phyloP scores from a whole-genome alignment of 2,797 vertebrate species.

The Hemitrygon akajei region DNA sequence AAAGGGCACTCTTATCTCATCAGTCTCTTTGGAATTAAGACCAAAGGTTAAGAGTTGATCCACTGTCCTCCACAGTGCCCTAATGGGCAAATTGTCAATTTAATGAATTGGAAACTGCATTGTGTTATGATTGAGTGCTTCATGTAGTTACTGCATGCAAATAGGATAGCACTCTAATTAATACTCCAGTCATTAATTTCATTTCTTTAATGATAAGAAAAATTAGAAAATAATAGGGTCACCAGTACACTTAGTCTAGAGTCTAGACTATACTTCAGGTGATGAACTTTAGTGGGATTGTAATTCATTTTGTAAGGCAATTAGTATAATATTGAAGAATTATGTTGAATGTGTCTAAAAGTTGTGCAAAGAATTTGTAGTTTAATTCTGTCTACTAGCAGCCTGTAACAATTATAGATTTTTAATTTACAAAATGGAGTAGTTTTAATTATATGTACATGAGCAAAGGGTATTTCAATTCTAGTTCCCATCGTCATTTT shows the following conservation, averaged over 20 bases:
- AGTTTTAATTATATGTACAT: slow-evolving; percentile 8
- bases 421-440: slow-evolving; percentile 12
- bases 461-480: not conserved
- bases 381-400: not conserved
- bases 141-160: not conserved
- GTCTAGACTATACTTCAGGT: not conserved
- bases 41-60: not conserved
- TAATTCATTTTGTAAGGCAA: not conserved
- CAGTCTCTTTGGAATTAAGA: not conserved
- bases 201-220: not conserved
- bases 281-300: not conserved
- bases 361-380: not conserved
- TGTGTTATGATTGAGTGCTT: not conserved
- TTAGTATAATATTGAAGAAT: not conserved
- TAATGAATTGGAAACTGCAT: not conserved
- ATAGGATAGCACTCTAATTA: not conserved
- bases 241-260: not conserved
- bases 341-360: not conserved
- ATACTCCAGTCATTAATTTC: not conserved
- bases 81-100: not conserved
- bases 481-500: not conserved
- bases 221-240: not conserved
- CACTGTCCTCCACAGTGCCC: not conserved
- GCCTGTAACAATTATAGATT: not conserved
- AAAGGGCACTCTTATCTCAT: not conserved